Evolutionary conservation across 1,140 invertebrate species (phyloP).

Genomic region (Temnothorax longispinosus): DNA sequence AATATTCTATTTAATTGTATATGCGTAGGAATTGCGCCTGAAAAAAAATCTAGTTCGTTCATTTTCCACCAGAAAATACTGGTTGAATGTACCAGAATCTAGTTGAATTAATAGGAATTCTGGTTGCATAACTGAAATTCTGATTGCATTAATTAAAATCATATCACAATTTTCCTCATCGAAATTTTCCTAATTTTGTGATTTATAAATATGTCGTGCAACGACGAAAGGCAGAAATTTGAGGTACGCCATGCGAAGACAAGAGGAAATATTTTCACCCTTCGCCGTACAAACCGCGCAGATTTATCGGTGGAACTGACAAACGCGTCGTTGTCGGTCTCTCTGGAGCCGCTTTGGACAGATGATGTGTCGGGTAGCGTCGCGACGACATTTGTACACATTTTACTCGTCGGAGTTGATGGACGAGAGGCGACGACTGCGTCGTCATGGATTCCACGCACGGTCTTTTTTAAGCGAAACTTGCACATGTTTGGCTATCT

Average conservation of each 20-base stretch:
- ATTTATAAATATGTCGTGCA: background rate
- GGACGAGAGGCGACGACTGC: background rate
- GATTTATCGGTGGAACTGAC: conserved; percentile 33
- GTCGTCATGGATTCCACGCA: background rate
- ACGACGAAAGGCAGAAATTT: background rate
- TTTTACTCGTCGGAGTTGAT: background rate
- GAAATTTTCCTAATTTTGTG: background rate
- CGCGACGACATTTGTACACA: conserved; percentile 26
- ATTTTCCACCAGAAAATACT: too few species aligned
- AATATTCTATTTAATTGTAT: conserved; percentile 20
- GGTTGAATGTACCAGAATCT: too few species aligned
- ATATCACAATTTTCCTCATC: too few species aligned
- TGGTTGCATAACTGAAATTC: too few species aligned
- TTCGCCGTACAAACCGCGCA: background rate
- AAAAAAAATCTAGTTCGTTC: too few species aligned
- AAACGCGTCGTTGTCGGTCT: background rate
- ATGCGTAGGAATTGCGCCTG: background rate
- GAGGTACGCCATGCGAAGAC: background rate
- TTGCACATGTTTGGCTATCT: background rate
- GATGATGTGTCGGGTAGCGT: conserved; percentile 12
- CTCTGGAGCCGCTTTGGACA: conserved; percentile 1
- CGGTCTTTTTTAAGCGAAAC: conserved; percentile 10
- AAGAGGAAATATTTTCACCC: conserved; percentile 14
- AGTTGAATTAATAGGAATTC: too few species aligned
- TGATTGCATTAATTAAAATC: too few species aligned